Evolutionary conservation across 1,140 invertebrate genomes (phyloP).

Genomic region (Drosophila mauritiana): DNA sequence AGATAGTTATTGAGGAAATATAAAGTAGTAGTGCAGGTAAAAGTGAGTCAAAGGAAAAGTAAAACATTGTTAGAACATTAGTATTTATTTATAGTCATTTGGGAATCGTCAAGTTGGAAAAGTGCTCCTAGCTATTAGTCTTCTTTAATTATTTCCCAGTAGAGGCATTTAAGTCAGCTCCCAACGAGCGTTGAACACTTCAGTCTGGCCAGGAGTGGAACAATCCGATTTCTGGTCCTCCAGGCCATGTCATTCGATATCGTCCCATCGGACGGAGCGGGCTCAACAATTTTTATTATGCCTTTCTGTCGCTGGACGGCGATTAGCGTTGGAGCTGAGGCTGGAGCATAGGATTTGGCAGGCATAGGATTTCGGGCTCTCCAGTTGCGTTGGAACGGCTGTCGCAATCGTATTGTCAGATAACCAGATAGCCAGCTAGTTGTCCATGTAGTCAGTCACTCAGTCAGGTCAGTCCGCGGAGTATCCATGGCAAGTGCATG

Average conservation of each 20-base stretch:
- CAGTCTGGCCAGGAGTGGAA: slow-evolving; percentile 3
- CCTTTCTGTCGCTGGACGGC: slow-evolving; percentile 43
- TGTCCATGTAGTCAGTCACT: slow-evolving; percentile 46
- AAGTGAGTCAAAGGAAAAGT: no score
- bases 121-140: neutral
- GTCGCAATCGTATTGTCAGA: slow-evolving; percentile 47
- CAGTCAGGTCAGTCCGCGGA: slow-evolving; percentile 47
- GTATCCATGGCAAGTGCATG: slow-evolving; percentile 73
- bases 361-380: slow-evolving; percentile 19
- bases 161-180: slow-evolving; percentile 19
- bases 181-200: slow-evolving; percentile 6
- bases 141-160: neutral
- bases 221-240: slow-evolving; percentile 31
- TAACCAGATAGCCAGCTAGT: neutral
- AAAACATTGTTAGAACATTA: neutral
- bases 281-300: slow-evolving; percentile 45
- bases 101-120: no score
- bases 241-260: slow-evolving; percentile 62
- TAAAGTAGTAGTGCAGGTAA: neutral
- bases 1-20: neutral
- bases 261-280: slow-evolving; percentile 40
- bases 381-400: slow-evolving; percentile 30
- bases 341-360: slow-evolving; percentile 16
- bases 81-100: no score
- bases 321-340: slow-evolving; percentile 58